Evolutionary conservation across 2,113 vertebrate species (phyloP).

Genomic region (Erpornis zantholeuca): DNA sequence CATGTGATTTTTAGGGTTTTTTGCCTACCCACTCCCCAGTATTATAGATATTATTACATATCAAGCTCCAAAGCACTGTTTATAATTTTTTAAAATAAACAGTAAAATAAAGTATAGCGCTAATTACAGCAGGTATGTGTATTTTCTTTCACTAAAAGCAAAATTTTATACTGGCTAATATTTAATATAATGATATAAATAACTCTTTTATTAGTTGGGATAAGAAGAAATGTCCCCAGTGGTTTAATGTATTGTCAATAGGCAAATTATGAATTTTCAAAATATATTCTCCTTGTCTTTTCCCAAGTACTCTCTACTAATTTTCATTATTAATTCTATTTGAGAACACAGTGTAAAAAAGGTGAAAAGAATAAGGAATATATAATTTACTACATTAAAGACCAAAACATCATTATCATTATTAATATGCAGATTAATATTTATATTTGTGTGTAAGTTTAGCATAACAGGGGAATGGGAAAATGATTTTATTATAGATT

Average conservation of each 20-base stretch:
- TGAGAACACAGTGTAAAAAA: background rate
- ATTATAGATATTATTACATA: background rate
- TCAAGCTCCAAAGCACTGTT: background rate
- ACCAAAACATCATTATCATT: fast-evolving
- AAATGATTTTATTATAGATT: background rate
- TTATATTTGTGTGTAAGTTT: background rate
- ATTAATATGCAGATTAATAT: background rate
- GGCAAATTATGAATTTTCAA: background rate
- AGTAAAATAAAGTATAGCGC: background rate
- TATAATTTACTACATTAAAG: background rate
- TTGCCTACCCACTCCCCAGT: fast-evolving
- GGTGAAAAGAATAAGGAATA: background rate
- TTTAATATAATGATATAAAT: background rate
- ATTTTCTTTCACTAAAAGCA: background rate
- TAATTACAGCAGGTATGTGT: background rate
- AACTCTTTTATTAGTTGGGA: background rate
- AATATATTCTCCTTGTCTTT: background rate
- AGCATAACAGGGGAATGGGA: background rate
- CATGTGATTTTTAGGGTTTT: background rate
- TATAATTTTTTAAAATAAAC: background rate
- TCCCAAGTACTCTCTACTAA: background rate
- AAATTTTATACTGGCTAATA: background rate
- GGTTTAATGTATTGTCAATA: background rate
- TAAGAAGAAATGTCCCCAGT: background rate
- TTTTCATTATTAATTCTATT: background rate